Evolutionary conservation across 1,140 invertebrate genomes (phyloP), one percentile per base, ranked within the genome.

Genomic region (Charaxes varanes): DNA sequence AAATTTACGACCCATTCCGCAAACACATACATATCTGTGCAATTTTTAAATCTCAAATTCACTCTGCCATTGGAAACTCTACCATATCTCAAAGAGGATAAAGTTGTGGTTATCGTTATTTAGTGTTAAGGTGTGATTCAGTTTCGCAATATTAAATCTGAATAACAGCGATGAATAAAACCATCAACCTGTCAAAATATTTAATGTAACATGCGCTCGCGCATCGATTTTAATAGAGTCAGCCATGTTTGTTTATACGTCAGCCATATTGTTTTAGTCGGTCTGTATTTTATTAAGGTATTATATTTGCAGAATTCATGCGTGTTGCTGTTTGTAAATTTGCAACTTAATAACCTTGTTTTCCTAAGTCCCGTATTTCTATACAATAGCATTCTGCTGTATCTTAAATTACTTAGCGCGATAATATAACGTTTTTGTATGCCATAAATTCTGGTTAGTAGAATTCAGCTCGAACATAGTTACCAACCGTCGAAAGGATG

Each of bases 131-230:
- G 23, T 42, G 48, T 58, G 47, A 58, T 37, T 58, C 55, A 58
- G 32, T 24, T 44, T 41, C 32, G 41, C 45, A 28, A 53, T 49
- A 52, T 57, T 57, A 45, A 57, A 50, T 49, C 32, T 52, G 33
- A 44, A 48, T 41, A 51, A 24, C 44, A 32, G 31, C 34, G 31
- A 32, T 35, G 43, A 45, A 53, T 57, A 51, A 61, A 57, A 50
- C 49, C 43, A 46, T 51, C 53, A 51, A 33, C 23, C 35, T 61
- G 57, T 61, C 57, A 57, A 61, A 61, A 61, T 57, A 56, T 57
- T 61, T 56, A 61, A 51, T 27, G 26, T 28, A 33, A 49, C 41
- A 45, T 35, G 37, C 40, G 40, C 27, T 17, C 33, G 46, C 38
- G 38, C 46, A 21, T 41, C 13, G 1, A 33, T 32, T 28, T 24